A percentile compares a stretch with the other conserved stretches of the same genome.
phyloP scores from a whole-genome alignment of 1,140 invertebrate genomes.

The Teleogryllus occipitalis region DNA sequence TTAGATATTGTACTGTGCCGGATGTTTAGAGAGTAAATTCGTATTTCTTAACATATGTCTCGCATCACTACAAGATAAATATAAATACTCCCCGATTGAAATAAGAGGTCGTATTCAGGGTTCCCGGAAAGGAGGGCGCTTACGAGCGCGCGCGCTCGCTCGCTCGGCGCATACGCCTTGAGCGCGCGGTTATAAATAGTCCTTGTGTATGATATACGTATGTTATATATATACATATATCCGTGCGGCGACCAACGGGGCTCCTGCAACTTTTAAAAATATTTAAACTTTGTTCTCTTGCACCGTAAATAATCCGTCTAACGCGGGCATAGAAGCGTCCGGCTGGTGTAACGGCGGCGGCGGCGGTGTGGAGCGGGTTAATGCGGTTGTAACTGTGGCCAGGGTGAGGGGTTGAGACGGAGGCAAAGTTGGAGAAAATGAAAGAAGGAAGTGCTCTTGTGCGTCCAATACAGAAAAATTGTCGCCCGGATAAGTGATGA shows the following conservation, averaged over 20 bases:
- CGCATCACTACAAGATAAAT: conserved; percentile 19
- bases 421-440: too few relatives aligned
- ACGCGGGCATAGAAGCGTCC: background rate
- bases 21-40: conserved; percentile 23
- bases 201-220: conserved; percentile 16
- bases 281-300: conserved; percentile 20
- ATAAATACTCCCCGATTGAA: conserved; percentile 21
- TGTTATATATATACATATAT: conserved; percentile 11
- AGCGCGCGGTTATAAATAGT: conserved; percentile 18
- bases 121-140: conserved; percentile 16
- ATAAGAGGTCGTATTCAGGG: conserved; percentile 21
- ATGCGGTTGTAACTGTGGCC: too few relatives aligned
- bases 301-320: conserved; percentile 18
- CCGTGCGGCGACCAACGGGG: conserved; percentile 3
- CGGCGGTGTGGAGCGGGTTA: too few relatives aligned
- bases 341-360: too few relatives aligned
- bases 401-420: background rate
- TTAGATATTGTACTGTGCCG: conserved; percentile 21
- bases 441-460: too few relatives aligned
- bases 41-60: conserved; percentile 20
- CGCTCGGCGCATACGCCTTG: too few relatives aligned
- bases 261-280: conserved; percentile 17
- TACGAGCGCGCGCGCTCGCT: too few relatives aligned
- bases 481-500: too few relatives aligned
- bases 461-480: too few relatives aligned